A percentile compares a stretch with the other conserved stretches of the same genome.
These are phyloP conservation scores for Phoeniculus purpureus DNA, from an alignment of 2,797 vertebrate genomes.

Conservation along the genomic window DNA sequence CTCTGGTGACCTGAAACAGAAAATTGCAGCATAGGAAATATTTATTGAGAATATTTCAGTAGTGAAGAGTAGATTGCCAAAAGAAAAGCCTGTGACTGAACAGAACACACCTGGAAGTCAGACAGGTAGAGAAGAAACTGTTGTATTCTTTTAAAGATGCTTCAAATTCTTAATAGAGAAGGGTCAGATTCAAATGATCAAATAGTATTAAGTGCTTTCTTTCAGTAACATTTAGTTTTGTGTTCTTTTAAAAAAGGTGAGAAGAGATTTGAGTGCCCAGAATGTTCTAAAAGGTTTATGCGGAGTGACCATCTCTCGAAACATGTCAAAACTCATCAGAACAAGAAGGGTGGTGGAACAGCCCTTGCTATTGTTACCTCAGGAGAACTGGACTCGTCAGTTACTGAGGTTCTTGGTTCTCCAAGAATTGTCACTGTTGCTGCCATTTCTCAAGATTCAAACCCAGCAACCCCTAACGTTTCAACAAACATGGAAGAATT, in stretches of 20 bases:
- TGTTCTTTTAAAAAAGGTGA: conserved; percentile 84
- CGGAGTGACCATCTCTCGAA: conserved; percentile 98
- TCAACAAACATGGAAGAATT: conserved; percentile 95
- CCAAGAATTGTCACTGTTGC: conserved; percentile 95
- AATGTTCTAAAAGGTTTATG: conserved; percentile 99
- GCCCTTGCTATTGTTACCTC: conserved; percentile 97
- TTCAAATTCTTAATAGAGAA: not conserved
- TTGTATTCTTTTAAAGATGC: not conserved
- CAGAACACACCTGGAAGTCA: not conserved
- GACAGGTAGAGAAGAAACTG: not conserved
- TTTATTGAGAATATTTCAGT: not conserved
- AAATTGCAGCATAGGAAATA: not conserved
- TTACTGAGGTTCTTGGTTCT: conserved; percentile 89
- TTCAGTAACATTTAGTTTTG: conserved; percentile 48
- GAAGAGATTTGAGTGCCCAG: conserved; percentile 97
- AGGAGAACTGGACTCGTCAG: conserved; percentile 95
- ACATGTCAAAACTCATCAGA: conserved; percentile 99
- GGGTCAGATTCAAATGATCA: not conserved
- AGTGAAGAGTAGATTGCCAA: not conserved
- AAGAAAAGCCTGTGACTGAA: not conserved
- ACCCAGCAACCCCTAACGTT: conserved; percentile 93
- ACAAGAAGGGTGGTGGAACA: conserved; percentile 93
- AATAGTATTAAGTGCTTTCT: not conserved
- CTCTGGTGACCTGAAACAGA: not conserved
- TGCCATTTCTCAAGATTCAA: conserved; percentile 93